Base-by-base conservation (phyloP, 1,140 invertebrate species). In the Drosophila novamexicana region DNA sequence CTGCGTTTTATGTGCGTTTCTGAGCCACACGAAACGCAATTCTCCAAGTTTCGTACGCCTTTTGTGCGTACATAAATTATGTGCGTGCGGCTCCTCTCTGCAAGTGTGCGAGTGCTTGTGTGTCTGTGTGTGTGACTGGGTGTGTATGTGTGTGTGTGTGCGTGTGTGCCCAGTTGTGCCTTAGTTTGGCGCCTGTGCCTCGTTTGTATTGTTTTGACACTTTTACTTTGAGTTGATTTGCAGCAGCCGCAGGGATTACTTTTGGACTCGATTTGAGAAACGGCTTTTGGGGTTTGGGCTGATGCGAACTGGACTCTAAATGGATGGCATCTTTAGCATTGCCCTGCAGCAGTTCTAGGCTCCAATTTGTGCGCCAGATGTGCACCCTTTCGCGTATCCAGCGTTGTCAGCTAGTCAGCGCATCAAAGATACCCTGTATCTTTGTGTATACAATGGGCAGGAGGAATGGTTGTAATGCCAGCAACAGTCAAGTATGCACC, bases 211-310 rank as follows among this genome's bases (percentile, higher is more conserved):
- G 83, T 89, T 80, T 84, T 80, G 81, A 83, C 79, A 90, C 77
- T 89, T 89, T 88, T 80, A 77, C 73, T 89, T 63, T 65, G 47
- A 89, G 80, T 74, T 89, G 84, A 86, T 89, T 82, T 89, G 83
- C 81, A 83, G 76, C 54, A 52, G 62, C 70, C 39, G 36, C 18
- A 22, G 64, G 70, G 70, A 68, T 61, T 68, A 54, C 70, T 68
- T 59, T 32, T 14, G 32, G 22, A 29, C 22, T 29, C 22, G 22
- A 29, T 29, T 29, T 29, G 22, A 29, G 22, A 29, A 29, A 29
- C 22, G 5, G 22, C 22, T 29, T 29, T 6, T 32, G 4, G 22
- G 40, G 10, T 40, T 29, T 40, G 16, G 32, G 34, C 10, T 36
- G 14, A 22, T 12, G 50, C 37, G 29, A 10, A 34, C 37, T 40